Base-by-base conservation (phyloP, 1,140 invertebrate species). In the Papilio machaon region DNA sequence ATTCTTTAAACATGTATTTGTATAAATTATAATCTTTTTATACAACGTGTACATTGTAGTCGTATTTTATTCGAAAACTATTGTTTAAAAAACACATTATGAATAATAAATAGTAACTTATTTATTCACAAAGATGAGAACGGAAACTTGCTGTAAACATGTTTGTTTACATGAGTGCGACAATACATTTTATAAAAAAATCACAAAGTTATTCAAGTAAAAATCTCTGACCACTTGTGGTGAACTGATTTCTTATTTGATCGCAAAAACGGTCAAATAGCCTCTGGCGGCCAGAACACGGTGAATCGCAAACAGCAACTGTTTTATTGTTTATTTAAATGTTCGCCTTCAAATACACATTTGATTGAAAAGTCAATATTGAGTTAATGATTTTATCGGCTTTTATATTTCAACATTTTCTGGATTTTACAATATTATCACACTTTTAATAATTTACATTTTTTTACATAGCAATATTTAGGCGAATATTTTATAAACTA, bases 331-430 rank as follows among this genome's bases (percentile, higher is more conserved):
- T 64, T 64, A 64, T 30, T 38, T 70, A 30, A 38, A 35, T 15
- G 10, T 67, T 35, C 64, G 13, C 64, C 13, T 38, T 70, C 35
- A 70, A 70, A 1, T 35, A 67, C 7, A 67, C 30, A 5, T 70
- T 38, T 70, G 11, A 70, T 70, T 70, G 38, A 17, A 70, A 35
- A 70, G 30, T 70, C 64, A 70, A 70, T 70, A 35, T 70, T 70
- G 11, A 6, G 13, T 35, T 35, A 5, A 0, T 1, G 13, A 15
- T 70, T 70, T 38, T 70, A 70, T 70, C 30, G 64, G 30, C 13
- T 15, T 38, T 70, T 70, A 23, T 35, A 60, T 60, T 60, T 19
- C 17, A 64, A 30, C n/a, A 19, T 58, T 19, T 58, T 19, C 23
- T 64, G 60, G 10, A 15, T 60, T 23, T 60, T 60, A 7, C 58